Base-by-base conservation (phyloP, 2,888 invertebrate species). In the Epirrita christyi region DNA sequence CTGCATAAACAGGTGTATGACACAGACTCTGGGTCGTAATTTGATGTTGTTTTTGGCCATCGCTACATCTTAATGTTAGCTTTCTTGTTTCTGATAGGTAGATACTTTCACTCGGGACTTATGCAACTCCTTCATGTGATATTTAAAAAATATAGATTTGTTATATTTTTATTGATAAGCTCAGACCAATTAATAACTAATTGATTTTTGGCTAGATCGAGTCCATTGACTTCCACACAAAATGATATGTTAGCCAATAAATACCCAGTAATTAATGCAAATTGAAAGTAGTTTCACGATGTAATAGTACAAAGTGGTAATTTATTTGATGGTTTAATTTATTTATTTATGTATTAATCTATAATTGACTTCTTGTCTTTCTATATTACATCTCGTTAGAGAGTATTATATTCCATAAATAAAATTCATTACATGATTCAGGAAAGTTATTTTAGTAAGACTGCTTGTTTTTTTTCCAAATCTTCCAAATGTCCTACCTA, bases 31-130 rank as follows among this genome's bases (percentile, higher is more conserved):
- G 53, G 50, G 40, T 47, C 41, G 52, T 63, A 48, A 61, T 52
- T 59, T 53, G 52, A 49, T 47, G 28, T 50, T 45, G 53, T 53
- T 60, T 60, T 62, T 59, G 62, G 60, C 38, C 60, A 60, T 62
- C 51, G 41, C 45, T 14, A 21, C 37, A 13, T 57, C 21, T 21
- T 21, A 21, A 57, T 42, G 40, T 15, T 37, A 46, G 37, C 43
- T 21, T 46, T 46, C 43, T 45, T 41, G 34, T 15, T 50, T 46
- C 14, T 21, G 13, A 36, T 32, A 37, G 28, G 34, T 21, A 21
- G 21, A 4, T 38, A 57, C 61, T 64, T 64, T 64, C 59, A 53
- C 59, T 56, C 38, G 11, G 32, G 57, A 41, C 44, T 40, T 40
- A 14, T 40, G 13, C n/a, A 37, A 37, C n/a, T 8, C 37, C 11